Evolutionary conservation across 2,113 vertebrate species (phyloP), one percentile per base, ranked within the genome.

Genomic region (Indicator maculatus): DNA sequence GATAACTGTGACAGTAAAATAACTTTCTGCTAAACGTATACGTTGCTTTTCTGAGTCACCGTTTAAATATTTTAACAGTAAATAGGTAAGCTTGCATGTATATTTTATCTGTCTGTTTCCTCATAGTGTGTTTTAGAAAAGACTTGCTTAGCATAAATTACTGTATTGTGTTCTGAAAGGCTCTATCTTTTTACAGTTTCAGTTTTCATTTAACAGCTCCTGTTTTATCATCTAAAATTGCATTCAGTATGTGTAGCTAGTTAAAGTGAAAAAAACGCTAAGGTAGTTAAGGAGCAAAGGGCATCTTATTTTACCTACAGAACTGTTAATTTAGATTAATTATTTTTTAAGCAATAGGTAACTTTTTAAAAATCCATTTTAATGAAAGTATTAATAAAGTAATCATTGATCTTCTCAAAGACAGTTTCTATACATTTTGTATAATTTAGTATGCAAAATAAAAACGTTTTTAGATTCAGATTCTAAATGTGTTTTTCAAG

Each of bases 21-120:
- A 90, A 83, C 76, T 94, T 84, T 91, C 72, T 95, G 73, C 44
- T 91, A 90, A 88, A 63, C 78, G 44, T 75, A 64, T 91, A 74
- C 41, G 17, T 88, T 69, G 70, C 58, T 84, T 89, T 92, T 93
- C 66, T 85, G 47, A 90, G 55, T 77, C 75, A 78, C 41, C 71
- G 67, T 47, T 95, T 95, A 94, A 93, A 89, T 82, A 90, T 90
- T 91, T 81, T 93, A 78, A 73, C 33, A 85, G 52, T 59, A 82
- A 93, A 67, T 75, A 69, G 44, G 31, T 73, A 83, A 78, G 60
- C 36, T 89, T 95, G 90, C 89, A 92, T 96, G 93, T 88, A 55
- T 52, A 67, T 91, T 92, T 94, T 77, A 33, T 77, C 39, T 69
- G 38, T 52, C 91, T 90, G 53, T 72, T 91, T 86, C 69, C 30